A percentile compares a stretch with the other conserved stretches of the same genome.
These are phyloP conservation scores for Piprites chloris DNA, from an alignment of 2,113 vertebrate genomes.

Conservation along the genomic window DNA sequence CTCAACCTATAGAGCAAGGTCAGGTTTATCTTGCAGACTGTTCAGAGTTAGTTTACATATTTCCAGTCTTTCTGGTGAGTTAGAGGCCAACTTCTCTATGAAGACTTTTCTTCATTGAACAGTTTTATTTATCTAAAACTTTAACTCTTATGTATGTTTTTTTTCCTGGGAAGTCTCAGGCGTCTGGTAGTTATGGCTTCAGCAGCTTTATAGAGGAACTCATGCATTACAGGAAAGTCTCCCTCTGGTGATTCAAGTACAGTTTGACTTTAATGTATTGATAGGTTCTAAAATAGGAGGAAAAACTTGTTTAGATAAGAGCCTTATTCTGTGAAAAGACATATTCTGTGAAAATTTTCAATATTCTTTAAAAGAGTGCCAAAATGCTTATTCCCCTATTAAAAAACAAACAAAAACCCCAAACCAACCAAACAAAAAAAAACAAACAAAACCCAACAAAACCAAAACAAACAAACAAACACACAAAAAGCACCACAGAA, in stretches of 20 bases:
- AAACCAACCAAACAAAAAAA: not conserved
- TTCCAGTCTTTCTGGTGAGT: not conserved
- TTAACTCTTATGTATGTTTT: not conserved
- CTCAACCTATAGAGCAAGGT: not conserved
- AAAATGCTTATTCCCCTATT: not conserved
- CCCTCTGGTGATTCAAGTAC: not conserved
- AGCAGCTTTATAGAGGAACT: not conserved
- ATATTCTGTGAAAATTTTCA: not conserved
- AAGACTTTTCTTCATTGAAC: not conserved
- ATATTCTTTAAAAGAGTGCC: not conserved
- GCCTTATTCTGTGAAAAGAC: not conserved
- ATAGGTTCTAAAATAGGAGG: not conserved
- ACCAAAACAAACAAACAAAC: not conserved
- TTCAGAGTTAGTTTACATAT: not conserved
- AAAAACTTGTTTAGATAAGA: not conserved
- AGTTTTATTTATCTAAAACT: not conserved
- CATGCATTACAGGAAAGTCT: not conserved
- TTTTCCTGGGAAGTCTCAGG: not conserved
- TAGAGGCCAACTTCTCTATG: not conserved
- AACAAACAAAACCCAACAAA: too few species aligned
- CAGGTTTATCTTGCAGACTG: not conserved
- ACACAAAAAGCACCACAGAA: not conserved
- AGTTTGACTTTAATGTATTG: not conserved
- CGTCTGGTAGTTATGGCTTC: not conserved
- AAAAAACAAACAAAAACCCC: not conserved